Base-by-base conservation (phyloP, 2,797 vertebrate species). In the Sciaenops ocellatus region DNA sequence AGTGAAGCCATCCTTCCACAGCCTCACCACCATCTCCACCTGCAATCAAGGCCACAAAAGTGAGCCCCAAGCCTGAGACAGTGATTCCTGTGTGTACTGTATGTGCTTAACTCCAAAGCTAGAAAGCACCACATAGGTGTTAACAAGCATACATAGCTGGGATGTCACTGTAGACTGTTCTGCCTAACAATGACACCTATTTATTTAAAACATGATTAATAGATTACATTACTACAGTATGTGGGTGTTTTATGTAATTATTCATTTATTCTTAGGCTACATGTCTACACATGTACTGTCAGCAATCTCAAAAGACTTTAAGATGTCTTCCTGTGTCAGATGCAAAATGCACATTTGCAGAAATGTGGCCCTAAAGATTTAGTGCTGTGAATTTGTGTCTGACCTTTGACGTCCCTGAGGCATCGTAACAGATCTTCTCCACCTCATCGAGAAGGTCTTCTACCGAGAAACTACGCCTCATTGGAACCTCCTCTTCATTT, bases 1-100 rank as follows among this genome's bases (percentile, higher is more conserved):
- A 0, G 97, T 98, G 89, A 99, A 99, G 22, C 98, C 98, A 0
- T 99, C 97, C 92, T 98, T 98, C 97, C 98, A 99, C 86, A 99
- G 95, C 87, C 97, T 96, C 90, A 99, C 97, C 85, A 96, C 96
- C 88, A 99, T 91, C 92, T 98, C 97, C 76, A 96, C 97, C 98
- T 99, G 89, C 77, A 79, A 61, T 1, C 2, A 47, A 69, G 3
- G 18, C 2, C 6, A 34, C 4, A 59, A 17, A 30, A 26, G 57
- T 59, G 22, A 77, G 8, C n/a, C n/a, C 18, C 16, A 2, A 69
- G 34, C 22, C 30, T 42, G 15, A 63, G 34, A 50, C 44, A 24
- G 3, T 2, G 0, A 42, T 67, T 20, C 28, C 34, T 24, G 13
- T 6, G 1, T 41, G 55, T 44, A 18, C 24, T n/a, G 6, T 9